A percentile compares a stretch with the other conserved stretches of the same genome.
These are phyloP conservation scores for Hippolais icterina DNA, from an alignment of 2,113 vertebrate genomes.

Conservation along the genomic window DNA sequence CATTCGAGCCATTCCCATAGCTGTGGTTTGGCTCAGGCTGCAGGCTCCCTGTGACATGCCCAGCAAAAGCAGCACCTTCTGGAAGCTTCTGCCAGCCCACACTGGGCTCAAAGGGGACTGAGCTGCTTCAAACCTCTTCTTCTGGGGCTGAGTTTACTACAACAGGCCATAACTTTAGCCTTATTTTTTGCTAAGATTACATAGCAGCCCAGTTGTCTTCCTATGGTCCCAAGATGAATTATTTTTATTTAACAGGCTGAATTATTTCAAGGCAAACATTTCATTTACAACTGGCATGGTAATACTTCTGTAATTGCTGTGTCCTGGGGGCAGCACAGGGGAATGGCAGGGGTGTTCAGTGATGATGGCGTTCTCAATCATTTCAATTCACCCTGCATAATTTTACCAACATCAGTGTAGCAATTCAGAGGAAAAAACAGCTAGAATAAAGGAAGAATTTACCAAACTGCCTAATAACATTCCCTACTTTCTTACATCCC, in stretches of 20 bases:
- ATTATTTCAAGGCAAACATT: not conserved
- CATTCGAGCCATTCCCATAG: not conserved
- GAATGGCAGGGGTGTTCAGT: not conserved
- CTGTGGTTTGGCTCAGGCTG: conserved; percentile 27
- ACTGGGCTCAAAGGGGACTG: rapidly evolving
- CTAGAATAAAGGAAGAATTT: conserved; percentile 25
- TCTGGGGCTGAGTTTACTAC: not conserved
- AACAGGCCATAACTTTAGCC: not conserved
- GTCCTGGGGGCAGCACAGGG: not conserved
- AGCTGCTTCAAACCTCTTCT: rapidly evolving
- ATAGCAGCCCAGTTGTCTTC: not conserved
- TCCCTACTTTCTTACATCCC: not conserved
- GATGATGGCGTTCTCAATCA: not conserved
- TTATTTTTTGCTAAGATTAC: not conserved
- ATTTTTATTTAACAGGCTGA: not conserved
- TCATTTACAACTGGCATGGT: not conserved
- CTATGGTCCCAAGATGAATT: not conserved
- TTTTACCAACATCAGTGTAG: not conserved
- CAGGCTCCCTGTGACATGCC: rapidly evolving
- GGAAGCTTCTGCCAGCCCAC: not conserved
- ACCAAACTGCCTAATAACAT: not conserved
- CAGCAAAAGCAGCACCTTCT: not conserved
- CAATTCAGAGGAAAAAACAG: not conserved
- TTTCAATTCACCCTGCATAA: not conserved
- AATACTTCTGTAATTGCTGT: not conserved